These are phyloP conservation scores for Aldabrachelys gigantea DNA, from an alignment of 2,113 vertebrate genomes.

Conservation along the genomic window DNA sequence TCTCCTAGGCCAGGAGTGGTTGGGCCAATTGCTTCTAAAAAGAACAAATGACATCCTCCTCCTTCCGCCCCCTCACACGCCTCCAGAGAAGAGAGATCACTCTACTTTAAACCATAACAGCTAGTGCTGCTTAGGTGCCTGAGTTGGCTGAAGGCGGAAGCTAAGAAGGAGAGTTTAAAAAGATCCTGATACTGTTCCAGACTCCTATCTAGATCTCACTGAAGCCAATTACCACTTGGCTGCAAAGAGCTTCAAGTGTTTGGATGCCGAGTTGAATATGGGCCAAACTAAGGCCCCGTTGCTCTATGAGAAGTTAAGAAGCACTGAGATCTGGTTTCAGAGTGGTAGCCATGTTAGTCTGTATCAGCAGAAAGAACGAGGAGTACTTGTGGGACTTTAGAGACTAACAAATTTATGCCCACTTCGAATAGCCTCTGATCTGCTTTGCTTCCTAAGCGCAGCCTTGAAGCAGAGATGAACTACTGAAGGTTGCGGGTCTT, in stretches of 20 bases:
- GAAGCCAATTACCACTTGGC: not conserved
- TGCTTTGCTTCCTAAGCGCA: not conserved
- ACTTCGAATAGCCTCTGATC: not conserved
- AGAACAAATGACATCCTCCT: not conserved
- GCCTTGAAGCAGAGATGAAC: not conserved
- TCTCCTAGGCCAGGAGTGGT: not conserved
- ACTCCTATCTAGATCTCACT: not conserved
- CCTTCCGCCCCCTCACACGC: no score
- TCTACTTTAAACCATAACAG: not conserved
- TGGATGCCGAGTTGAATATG: not conserved
- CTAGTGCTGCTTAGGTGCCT: not conserved
- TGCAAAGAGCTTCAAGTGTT: not conserved
- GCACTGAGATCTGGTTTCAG: not conserved
- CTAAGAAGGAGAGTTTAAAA: not conserved
- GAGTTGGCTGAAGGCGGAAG: not conserved
- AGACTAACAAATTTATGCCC: not conserved
- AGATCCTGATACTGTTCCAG: not conserved
- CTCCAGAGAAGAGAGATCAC: no score
- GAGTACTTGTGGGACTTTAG: no score
- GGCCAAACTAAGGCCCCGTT: not conserved
- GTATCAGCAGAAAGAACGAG: no score
- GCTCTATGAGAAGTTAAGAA: not conserved
- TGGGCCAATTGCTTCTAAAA: not conserved
- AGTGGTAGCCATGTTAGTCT: no score
- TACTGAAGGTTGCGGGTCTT: constrained; percentile 1